Evolutionary conservation across 2,797 vertebrate species (phyloP).

Genomic region (Sebastolobus altivelis): DNA sequence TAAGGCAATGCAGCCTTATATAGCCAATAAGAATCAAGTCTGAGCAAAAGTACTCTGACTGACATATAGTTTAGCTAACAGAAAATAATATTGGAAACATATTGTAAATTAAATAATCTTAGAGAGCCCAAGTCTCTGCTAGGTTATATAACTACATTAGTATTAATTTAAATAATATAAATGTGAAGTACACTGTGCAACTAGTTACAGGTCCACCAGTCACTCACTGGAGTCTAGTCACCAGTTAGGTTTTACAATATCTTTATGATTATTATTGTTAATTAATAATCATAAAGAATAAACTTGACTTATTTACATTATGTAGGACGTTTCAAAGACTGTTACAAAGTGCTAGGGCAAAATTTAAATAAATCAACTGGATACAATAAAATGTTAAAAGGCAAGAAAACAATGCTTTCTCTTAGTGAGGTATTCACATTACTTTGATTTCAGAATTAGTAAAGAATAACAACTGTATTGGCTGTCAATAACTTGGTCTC

Average conservation of each 20-base stretch:
- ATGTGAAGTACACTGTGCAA: not conserved
- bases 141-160: not conserved
- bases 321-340: not conserved
- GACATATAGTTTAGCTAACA: not conserved
- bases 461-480: too few relatives aligned
- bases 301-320: not conserved
- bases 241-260: too few relatives aligned
- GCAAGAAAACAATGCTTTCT: not conserved
- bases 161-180: not conserved
- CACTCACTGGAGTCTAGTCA: not conserved
- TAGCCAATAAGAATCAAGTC: not conserved
- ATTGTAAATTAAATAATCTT: not conserved
- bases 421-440: not conserved
- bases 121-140: not conserved
- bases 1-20: not conserved
- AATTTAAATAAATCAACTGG: not conserved
- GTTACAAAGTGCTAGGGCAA: not conserved
- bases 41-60: not conserved
- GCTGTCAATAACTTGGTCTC: not conserved
- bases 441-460: not conserved
- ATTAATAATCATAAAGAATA: too few relatives aligned
- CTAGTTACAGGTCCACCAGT: not conserved
- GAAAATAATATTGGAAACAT: not conserved
- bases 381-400: not conserved
- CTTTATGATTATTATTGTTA: too few relatives aligned